Base-by-base conservation (phyloP, 2,888 invertebrate genomes). In the Plagiodera versicolora region DNA sequence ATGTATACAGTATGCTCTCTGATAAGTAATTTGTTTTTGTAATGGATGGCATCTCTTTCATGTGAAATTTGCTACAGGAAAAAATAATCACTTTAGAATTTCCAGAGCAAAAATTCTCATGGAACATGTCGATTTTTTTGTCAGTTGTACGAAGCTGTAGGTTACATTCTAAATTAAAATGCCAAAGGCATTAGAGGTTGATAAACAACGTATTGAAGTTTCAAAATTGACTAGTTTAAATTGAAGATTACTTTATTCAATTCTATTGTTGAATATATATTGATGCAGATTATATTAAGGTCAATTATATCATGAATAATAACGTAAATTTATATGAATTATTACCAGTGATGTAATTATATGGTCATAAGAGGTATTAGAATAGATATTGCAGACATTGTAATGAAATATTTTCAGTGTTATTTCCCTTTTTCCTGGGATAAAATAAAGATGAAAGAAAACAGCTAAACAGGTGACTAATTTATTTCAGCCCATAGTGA, bases 221-320 rank as follows among this genome's bases (percentile, higher is more conserved):
- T 20, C 24, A 56, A 65, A 64, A 63, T 67, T 67, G 56, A 56
- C 50, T 64, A 63, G 63, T 60, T 64, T 56, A 62, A 65, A 60
- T 65, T 67, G 62, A 64, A 47, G 64, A 64, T 66, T 62, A 60
- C 35, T 58, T 60, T 61, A 59, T 60, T 64, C 54, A 61, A 52
- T 61, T 59, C 44, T 56, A 64, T 66, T 61, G 61, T 60, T 66
- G 61, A 54, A 62, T 59, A 61, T 64, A 66, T 66, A 64, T 66
- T 61, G 45, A 66, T 63, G 63, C 67, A 69, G 67, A 69, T 70
- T 68, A 68, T 64, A 65, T 58, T 68, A 74, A 75, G 74, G 75
- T 76, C 75, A 76, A 76, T 76, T 76, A 70, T 53, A 66, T 63
- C 54, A 55, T 55, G 47, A 56, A 56, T 24, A 51, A 65, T 63